Percentiles rank a stretch among this genome's conserved stretches.
These are phyloP conservation scores for Metaphire vulgaris DNA, from an alignment of 1,140 invertebrate genomes.

Conservation along the genomic window DNA sequence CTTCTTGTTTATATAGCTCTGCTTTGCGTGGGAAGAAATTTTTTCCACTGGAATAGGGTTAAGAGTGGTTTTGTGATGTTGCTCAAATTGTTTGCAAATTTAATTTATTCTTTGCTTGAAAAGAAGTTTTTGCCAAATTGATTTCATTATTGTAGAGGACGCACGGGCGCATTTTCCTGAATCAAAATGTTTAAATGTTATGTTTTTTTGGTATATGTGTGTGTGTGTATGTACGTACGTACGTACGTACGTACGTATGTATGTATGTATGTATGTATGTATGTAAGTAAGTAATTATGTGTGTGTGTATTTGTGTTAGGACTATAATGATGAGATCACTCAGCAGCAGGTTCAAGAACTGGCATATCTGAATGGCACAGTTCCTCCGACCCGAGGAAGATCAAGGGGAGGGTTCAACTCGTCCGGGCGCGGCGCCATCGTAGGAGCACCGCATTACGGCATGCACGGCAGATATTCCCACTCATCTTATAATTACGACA, in stretches of 20 bases:
- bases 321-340: not conserved
- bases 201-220: not conserved
- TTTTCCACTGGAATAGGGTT: too few species aligned
- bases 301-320: not conserved
- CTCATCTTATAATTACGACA: not conserved
- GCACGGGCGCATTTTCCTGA: too few species aligned
- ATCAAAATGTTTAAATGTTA: not conserved
- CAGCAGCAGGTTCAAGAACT: not conserved
- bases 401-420: not conserved
- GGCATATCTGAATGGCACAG: not conserved
- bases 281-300: not conserved
- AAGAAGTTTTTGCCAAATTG: too few species aligned
- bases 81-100: too few species aligned
- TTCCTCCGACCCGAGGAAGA: not conserved
- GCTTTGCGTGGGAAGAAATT: too few species aligned
- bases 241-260: not conserved
- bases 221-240: not conserved
- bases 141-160: too few species aligned
- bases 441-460: not conserved
- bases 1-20: too few species aligned
- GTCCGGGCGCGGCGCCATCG: not conserved
- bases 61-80: too few species aligned
- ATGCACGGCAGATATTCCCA: not conserved
- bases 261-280: constrained; percentile 3
- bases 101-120: too few species aligned